Evolutionary conservation across 2,113 vertebrate species (phyloP), one percentile per base, ranked within the genome.

Genomic region (Phainopepla nitens): DNA sequence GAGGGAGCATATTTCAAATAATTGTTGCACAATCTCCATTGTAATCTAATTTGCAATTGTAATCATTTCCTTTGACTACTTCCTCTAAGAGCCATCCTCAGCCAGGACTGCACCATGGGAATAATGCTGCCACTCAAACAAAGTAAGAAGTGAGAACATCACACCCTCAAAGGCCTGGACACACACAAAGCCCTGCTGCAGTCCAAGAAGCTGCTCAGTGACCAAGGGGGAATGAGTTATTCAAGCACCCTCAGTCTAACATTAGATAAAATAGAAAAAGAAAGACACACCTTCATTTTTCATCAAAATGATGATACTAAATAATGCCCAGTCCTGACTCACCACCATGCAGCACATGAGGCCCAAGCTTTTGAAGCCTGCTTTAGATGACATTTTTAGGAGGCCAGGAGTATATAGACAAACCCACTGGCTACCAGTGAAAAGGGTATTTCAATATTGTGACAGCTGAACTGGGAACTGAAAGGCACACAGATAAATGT

Each of bases 41-140:
- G 70, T 54, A 95, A 95, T 54, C 62, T 85, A 56, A 87, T 94
- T 82, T 91, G 84, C 62, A 91, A 84, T 45, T 78, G 49, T 84
- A 79, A 88, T 72, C 20, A 94, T 70, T 77, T 61, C 60, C 33
- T 91, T 85, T 28, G 29, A 69, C 15, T 54, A 17, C 20, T 82
- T 78, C 36, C 41, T 82, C n/a, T 73, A 80, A 93, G 72, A 89
- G 77, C 47, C 29, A 25, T 54, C 45, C 71, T 91, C 62, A 93
- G 53, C 54, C 65, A 82, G 45, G 42, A 19, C 62, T 36, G 68
- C 42, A 44, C 45, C 15, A 24, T 45, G 70, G 81, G 87, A 96
- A 45, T 91, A 53, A 49, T 1, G 2, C 73, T 81, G 57, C 65
- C 65, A 58, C 71, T 86, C 71, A 60, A 28, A 60, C 1, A 1